Percentiles rank a stretch among this genome's conserved stretches.
Conservation (phyloP, 2,888 invertebrate species). For the Apamea crenata region DNA sequence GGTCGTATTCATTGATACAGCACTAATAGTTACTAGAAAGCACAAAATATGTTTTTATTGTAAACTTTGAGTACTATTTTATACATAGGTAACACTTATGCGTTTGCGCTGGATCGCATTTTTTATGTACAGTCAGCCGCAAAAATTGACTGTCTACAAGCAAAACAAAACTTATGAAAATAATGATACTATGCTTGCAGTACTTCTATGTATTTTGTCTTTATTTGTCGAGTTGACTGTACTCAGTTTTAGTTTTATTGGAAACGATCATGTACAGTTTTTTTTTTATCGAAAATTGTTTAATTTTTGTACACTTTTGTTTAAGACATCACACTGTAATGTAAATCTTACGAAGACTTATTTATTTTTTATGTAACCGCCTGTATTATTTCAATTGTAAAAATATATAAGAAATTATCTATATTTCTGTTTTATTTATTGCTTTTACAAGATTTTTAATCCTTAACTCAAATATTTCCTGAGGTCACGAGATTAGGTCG, state of each 20-base stretch:
- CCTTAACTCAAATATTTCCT: neutral
- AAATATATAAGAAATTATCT: constrained; percentile 89
- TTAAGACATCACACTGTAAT: constrained; percentile 78
- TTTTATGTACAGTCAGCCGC: constrained; percentile 46
- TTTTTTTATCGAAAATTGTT: constrained; percentile 51
- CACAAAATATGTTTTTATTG: constrained; percentile 57
- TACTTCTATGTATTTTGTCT: constrained; percentile 22
- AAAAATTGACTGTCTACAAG: constrained; percentile 13
- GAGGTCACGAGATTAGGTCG: neutral
- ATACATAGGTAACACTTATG: constrained; percentile 12
- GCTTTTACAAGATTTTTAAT: neutral
- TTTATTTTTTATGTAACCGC: constrained; percentile 90
- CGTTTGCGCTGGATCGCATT: constrained; percentile 64
- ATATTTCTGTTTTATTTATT: constrained; percentile 71
- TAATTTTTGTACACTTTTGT: constrained; percentile 68
- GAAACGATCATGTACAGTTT: constrained; percentile 62
- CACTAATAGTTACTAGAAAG: constrained; percentile 41
- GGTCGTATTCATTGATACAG: constrained; percentile 4
- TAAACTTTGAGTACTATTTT: constrained; percentile 43
- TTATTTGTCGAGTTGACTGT: constrained; percentile 47
- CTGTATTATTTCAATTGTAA: constrained; percentile 89
- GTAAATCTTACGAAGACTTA: constrained; percentile 79
- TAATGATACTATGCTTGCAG: constrained; percentile 1
- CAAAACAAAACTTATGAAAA: constrained; percentile 12
- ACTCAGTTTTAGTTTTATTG: constrained; percentile 55